Evolutionary conservation across 2,113 vertebrate species (phyloP), one percentile per base, ranked within the genome.

Genomic region (Cryptomyrus ogoouensis): DNA sequence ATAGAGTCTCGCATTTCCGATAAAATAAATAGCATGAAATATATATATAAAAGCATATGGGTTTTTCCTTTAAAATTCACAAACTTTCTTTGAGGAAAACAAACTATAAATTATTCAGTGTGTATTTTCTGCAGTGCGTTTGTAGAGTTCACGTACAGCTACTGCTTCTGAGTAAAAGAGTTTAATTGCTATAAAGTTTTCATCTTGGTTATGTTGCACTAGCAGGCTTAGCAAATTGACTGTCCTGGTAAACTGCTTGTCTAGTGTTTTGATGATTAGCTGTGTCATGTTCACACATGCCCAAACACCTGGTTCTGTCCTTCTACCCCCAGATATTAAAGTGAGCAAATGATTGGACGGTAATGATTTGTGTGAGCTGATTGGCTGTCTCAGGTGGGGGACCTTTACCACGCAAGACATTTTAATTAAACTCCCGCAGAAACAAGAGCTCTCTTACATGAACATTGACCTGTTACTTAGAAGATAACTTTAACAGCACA

Each of bases 31-130:
- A n/a, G 21, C 52, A 88, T 35, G 42, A 87, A 52, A 27, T 53
- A 50, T 50, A 50, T 85, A 85, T 83, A 50, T 87, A 50, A 19
- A 87, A 53, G 5, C 84, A 87, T 88, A 39, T 88, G 27, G 27
- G 7, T 88, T 44, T 87, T 88, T 70, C 19, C 87, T 46, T 70
- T 88, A 39, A 66, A 88, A n/a, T 6, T 39, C 53, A 46, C 35
- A 13, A 42, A 19, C 42, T 42, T 19, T 66, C 87, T 66, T 58
- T 58, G 87, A 88, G 52, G 50, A 66, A 66, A 88, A 58, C 58
- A n/a, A 24, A 47, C 87, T 46, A 70, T 88, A 47, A 88, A 88
- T 88, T 39, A 88, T 88, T 46, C 50, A 70, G 13, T 87, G 27
- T 49, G 27, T 87, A 31, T 56, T 87, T 53, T 19, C 56, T 12